Evolutionary conservation across 2,888 invertebrate genomes (phyloP), one percentile per base, ranked within the genome.

Genomic region (Protonemura montana): DNA sequence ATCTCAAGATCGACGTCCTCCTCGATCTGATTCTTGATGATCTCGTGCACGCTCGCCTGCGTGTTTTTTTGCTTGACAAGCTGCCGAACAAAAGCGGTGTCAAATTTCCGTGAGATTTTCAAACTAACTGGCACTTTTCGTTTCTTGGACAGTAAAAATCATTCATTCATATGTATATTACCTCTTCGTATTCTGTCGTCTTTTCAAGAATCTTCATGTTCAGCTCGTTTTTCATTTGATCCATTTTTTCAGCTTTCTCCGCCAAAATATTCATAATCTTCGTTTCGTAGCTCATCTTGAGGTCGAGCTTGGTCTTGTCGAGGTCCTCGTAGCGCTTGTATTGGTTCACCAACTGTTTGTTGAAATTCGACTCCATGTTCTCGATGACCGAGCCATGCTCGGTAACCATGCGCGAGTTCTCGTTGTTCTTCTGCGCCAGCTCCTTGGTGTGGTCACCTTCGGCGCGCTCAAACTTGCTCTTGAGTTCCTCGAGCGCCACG

Each of bases 1-100:
- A 97, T 96, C 91, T 97, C 97, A 28, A 95, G 92, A 90, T 97
- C 97, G 3, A 96, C 95, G 89, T 97, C 97, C 88, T 96, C 96
- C 91, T 97, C 97, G 83, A 97, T 96, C 89, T 96, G 95, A 59
- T 93, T 91, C 90, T 95, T 95, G 86, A 96, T 95, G 86, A 95
- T 93, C 91, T 97, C 96, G 89, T 96, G 95, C 89, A 96, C 95
- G 87, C 93, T 93, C 87, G 92, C 93, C 89, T 94, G 94, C 59
- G 59, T 59, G 13, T 21, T 10, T 90, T 94, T 93, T 25, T 93
- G 92, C 0, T 93, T 93, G 92, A 94, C 94, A 21, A 59, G 59
- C 59, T 59, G 59, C 59, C 59, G 21, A 13, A 59, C 3, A 59
- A 59, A 7, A 10, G 21, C 3, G 59, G 10, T 35, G 35, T 10